Conservation (phyloP, 1,140 invertebrate species). For the Hyphantria cunea region DNA sequence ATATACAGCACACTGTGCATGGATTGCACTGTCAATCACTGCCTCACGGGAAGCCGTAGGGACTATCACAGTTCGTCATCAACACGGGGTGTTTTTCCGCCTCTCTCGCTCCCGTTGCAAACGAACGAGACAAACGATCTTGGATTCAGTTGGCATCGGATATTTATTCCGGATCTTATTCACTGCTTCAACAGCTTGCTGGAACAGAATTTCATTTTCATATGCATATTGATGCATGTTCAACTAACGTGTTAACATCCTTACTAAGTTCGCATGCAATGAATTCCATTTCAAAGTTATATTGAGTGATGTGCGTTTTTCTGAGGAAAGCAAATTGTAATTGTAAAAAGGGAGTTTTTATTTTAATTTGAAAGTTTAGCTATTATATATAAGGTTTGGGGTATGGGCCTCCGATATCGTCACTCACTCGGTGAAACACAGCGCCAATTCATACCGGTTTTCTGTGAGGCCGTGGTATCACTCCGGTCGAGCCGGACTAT, state of each 20-base stretch:
- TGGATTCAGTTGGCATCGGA: conserved; percentile 56
- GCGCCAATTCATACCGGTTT: too few relatives aligned
- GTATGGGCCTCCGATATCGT: too few relatives aligned
- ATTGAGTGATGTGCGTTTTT: conserved; percentile 18
- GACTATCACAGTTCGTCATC: conserved; percentile 48
- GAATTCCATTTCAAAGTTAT: conserved; percentile 36
- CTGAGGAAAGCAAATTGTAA: conserved; percentile 10
- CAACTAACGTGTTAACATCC: conserved; percentile 11
- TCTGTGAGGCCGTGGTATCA: too few relatives aligned
- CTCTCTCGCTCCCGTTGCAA: conserved; percentile 20
- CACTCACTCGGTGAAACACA: too few relatives aligned
- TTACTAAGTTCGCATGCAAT: conserved; percentile 26
- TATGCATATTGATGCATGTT: conserved; percentile 55
- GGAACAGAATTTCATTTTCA: conserved; percentile 60
- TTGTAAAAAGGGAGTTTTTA: too few relatives aligned
- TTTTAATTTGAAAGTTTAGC: too few relatives aligned
- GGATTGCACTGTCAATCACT: conserved; percentile 68
- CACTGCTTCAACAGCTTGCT: conserved; percentile 58
- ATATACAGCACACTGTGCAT: conserved; percentile 27
- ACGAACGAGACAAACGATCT: conserved; percentile 37
- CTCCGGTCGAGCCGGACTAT: too few relatives aligned
- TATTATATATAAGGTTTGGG: too few relatives aligned
- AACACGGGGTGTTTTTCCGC: conserved; percentile 32
- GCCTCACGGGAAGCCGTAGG: conserved; percentile 43
- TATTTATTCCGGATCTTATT: conserved; percentile 70